A percentile compares a stretch with the other conserved stretches of the same genome.
These are phyloP conservation scores for Lingula anatina DNA, from an alignment of 2,888 invertebrate genomes.

Conservation along the genomic window DNA sequence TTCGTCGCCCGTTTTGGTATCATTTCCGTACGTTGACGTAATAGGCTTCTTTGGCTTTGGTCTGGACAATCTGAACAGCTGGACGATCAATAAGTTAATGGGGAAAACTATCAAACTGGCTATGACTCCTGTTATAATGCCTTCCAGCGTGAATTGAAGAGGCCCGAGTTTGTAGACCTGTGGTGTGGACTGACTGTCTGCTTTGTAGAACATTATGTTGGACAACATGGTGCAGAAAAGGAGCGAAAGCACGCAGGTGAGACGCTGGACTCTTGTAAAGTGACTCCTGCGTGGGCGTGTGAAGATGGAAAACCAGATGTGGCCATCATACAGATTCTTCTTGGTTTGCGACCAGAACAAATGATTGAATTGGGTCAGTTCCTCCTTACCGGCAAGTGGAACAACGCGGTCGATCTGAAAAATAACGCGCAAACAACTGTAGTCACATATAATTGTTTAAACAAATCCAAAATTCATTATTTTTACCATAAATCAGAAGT, in stretches of 20 bases:
- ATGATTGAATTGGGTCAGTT: slow-evolving; percentile 19
- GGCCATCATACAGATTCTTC: slow-evolving; percentile 19
- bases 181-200: background rate
- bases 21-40: background rate
- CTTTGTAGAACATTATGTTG: slow-evolving; percentile 41
- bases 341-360: slow-evolving; percentile 19
- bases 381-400: slow-evolving; percentile 17
- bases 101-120: slow-evolving; percentile 17
- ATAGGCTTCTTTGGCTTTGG: background rate
- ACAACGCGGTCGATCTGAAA: slow-evolving; percentile 20
- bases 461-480: too few relatives aligned
- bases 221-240: slow-evolving; percentile 49
- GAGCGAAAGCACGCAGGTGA: slow-evolving; percentile 44
- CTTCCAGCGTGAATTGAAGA: slow-evolving; percentile 36
- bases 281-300: slow-evolving; percentile 15
- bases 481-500: too few relatives aligned
- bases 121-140: slow-evolving; percentile 15
- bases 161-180: slow-evolving; percentile 39
- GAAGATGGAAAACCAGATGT: slow-evolving; percentile 25
- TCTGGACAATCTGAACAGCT: slow-evolving; percentile 12
- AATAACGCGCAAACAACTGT: too few relatives aligned
- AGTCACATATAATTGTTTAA: too few relatives aligned
- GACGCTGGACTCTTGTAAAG: slow-evolving; percentile 42
- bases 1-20: slow-evolving; percentile 3
- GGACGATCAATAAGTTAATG: slow-evolving; percentile 15